phyloP scores from a whole-genome alignment of 2,797 vertebrate genomes.

The Centroberyx gerrardi region DNA sequence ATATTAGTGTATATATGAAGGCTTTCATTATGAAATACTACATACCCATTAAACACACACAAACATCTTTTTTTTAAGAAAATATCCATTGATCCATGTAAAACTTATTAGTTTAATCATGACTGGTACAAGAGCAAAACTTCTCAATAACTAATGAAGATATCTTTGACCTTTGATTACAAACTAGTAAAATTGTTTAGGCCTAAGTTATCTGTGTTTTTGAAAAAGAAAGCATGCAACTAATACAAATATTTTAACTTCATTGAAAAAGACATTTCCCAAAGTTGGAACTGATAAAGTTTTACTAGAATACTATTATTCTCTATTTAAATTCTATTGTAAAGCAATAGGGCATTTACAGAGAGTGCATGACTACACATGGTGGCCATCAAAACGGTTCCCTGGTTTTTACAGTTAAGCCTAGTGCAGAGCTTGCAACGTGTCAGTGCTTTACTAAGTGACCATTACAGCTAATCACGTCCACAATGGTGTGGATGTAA shows the following conservation, averaged over 20 bases:
- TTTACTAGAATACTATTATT: not conserved
- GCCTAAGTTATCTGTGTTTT: too few species aligned
- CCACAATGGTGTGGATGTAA: slow-evolving; percentile 55
- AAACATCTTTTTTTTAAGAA: not conserved
- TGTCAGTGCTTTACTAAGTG: slow-evolving; percentile 69
- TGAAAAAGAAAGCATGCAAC: slow-evolving; percentile 34
- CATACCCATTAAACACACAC: not conserved
- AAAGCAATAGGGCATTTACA: slow-evolving; percentile 18
- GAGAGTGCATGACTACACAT: slow-evolving; percentile 9
- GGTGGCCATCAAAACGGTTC: slow-evolving; percentile 38
- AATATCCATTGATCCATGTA: too few species aligned
- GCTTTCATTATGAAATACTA: slow-evolving; percentile 5
- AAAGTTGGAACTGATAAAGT: slow-evolving; percentile 2
- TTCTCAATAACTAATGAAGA: too few species aligned
- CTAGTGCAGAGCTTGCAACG: slow-evolving; percentile 44
- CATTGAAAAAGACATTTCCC: not conserved
- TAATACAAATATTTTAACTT: slow-evolving; percentile 15
- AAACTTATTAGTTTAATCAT: too few species aligned
- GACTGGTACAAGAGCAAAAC: too few species aligned
- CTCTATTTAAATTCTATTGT: slow-evolving; percentile 26
- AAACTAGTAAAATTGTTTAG: too few species aligned
- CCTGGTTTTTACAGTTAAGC: slow-evolving; percentile 55
- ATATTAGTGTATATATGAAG: slow-evolving; percentile 13
- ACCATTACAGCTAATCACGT: slow-evolving; percentile 72
- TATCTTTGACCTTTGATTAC: too few species aligned